Percentiles rank a stretch among this genome's conserved stretches.
phyloP scores from a whole-genome alignment of 2,888 invertebrate genomes.

The Elaeidobius kamerunicus region DNA sequence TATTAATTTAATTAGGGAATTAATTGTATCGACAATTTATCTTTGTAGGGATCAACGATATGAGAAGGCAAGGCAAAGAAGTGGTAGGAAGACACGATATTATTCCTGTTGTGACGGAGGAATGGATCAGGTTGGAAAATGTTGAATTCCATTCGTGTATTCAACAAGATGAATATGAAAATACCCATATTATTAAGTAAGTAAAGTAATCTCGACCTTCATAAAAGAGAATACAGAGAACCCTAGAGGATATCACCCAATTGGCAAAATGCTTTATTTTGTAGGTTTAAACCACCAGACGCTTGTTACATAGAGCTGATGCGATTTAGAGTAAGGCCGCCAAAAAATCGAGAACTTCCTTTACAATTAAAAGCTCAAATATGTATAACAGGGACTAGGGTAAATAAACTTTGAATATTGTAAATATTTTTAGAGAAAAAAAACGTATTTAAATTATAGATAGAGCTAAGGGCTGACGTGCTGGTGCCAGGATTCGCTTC shows the following conservation, averaged over 20 bases:
- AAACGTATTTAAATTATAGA: slow-evolving; percentile 51
- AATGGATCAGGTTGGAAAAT: slow-evolving; percentile 96
- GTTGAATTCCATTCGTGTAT: slow-evolving; percentile 94
- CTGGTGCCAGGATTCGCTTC: slow-evolving; percentile 97
- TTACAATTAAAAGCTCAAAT: slow-evolving; percentile 89
- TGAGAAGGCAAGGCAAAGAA: slow-evolving; percentile 97
- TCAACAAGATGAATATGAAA: slow-evolving; percentile 85
- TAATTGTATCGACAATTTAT: too few species aligned
- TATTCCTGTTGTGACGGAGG: slow-evolving; percentile 96
- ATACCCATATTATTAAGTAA: slow-evolving; percentile 80
- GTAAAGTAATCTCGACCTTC: slow-evolving; percentile 32
- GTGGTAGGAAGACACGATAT: slow-evolving; percentile 99
- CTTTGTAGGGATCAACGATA: slow-evolving; percentile 87
- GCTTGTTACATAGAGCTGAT: slow-evolving; percentile 96
- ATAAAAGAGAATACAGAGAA: not conserved
- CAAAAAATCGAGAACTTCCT: slow-evolving; percentile 94
- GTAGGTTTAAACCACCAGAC: slow-evolving; percentile 92
- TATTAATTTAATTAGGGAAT: not conserved
- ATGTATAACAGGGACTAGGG: slow-evolving; percentile 83
- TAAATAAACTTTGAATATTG: slow-evolving; percentile 38
- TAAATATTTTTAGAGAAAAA: slow-evolving; percentile 2
- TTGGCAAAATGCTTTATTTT: slow-evolving; percentile 32
- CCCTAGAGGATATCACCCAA: too few species aligned
- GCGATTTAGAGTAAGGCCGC: slow-evolving; percentile 92
- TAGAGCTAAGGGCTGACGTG: slow-evolving; percentile 93